Conservation (phyloP, 2,113 vertebrate species). For the Microcebus ravelobensis region DNA sequence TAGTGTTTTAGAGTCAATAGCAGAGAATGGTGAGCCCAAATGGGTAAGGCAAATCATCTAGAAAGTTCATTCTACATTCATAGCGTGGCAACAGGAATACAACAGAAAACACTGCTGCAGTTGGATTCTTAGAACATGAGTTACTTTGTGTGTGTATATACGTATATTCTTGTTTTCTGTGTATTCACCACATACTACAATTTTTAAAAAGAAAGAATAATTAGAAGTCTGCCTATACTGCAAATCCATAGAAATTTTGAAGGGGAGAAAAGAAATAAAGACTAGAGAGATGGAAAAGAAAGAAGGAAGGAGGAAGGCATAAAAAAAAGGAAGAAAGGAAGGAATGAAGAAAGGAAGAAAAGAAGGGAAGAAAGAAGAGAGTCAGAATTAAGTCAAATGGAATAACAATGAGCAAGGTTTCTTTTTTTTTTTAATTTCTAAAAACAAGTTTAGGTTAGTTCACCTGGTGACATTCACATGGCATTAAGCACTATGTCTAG, state of each 20-base stretch:
- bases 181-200: background rate
- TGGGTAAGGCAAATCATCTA: background rate
- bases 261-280: background rate
- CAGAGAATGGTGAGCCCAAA: background rate
- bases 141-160: background rate
- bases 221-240: background rate
- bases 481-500: background rate
- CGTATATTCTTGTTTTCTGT: background rate
- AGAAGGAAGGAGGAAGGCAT: background rate
- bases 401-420: background rate
- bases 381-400: background rate
- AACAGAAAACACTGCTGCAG: slow-evolving; percentile 39
- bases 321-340: background rate
- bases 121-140: background rate
- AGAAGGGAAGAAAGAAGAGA: background rate
- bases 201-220: background rate
- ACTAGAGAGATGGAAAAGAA: background rate
- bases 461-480: background rate
- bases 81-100: slow-evolving; percentile 11
- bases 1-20: background rate
- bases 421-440: background rate
- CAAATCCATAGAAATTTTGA: slow-evolving; percentile 17
- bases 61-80: background rate
- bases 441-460: background rate
- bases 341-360: background rate